A percentile compares a stretch with the other conserved stretches of the same genome.
Conservation (phyloP, 2,113 vertebrate species). For the Dinomys branickii region DNA sequence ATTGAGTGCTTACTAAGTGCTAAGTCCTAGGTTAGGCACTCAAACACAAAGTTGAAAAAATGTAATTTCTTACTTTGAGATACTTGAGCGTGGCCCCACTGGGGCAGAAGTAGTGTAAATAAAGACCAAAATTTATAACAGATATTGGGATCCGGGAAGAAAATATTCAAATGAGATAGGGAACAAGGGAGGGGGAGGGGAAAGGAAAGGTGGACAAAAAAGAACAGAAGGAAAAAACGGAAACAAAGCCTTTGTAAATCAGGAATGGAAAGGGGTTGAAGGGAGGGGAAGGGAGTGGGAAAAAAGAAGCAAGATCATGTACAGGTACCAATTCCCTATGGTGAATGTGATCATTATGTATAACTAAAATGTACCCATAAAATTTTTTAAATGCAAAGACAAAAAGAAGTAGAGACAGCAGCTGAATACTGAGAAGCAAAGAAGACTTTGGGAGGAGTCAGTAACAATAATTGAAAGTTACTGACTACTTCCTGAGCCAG, state of each 20-base stretch:
- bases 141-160: background rate
- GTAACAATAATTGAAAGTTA: background rate
- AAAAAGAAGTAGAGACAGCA: background rate
- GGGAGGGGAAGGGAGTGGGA: background rate
- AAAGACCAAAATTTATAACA: background rate
- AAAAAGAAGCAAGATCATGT: background rate
- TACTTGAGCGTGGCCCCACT: rapidly evolving
- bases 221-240: background rate
- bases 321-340: background rate
- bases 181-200: background rate
- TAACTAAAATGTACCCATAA: background rate
- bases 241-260: background rate
- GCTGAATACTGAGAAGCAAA: background rate
- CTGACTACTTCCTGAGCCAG: background rate
- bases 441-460: background rate
- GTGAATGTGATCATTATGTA: background rate
- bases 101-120: background rate
- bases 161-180: background rate
- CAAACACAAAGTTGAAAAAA: background rate
- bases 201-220: too few relatives aligned
- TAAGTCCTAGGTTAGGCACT: background rate
- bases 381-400: background rate
- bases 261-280: background rate
- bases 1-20: background rate
- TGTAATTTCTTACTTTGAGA: background rate